Conservation (phyloP, 2,797 vertebrate genomes). For the Pagetopsis macropterus region DNA sequence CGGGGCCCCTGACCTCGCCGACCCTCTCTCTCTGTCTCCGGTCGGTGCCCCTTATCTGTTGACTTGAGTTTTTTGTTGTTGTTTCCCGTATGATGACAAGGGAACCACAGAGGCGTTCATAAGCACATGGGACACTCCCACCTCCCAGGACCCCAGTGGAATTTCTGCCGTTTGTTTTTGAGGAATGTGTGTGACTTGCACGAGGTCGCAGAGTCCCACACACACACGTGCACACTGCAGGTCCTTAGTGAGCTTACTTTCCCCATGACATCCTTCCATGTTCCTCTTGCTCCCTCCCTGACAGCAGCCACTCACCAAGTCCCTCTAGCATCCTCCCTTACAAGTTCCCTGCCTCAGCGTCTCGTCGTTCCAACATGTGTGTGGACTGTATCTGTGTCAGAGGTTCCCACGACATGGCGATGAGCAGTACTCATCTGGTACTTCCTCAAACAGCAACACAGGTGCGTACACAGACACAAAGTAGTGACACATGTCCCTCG, state of each 20-base stretch:
- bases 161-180: conserved; percentile 70
- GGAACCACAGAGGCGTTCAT: conserved; percentile 75
- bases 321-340: conserved; percentile 1
- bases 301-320: not conserved
- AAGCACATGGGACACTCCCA: conserved; percentile 72
- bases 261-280: too few relatives aligned
- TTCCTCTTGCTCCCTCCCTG: too few relatives aligned
- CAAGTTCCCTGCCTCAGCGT: conserved; percentile 29
- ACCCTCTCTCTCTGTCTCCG: conserved; percentile 40
- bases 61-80: conserved; percentile 61
- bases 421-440: conserved; percentile 26
- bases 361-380: conserved; percentile 3
- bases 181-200: conserved; percentile 72
- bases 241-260: too few relatives aligned
- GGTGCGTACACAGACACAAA: not conserved
- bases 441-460: conserved; percentile 21
- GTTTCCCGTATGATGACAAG: conserved; percentile 75
- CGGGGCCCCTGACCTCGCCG: conserved; percentile 64
- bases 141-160: conserved; percentile 60
- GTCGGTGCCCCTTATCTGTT: conserved; percentile 58
- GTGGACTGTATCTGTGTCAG: not conserved
- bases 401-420: conserved; percentile 21
- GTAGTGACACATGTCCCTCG: conserved; percentile 27
- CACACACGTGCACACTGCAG: not conserved
- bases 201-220: conserved; percentile 30